Conservation (phyloP, 2,113 vertebrate genomes). For the Brachyhypopomus occidentalis region DNA sequence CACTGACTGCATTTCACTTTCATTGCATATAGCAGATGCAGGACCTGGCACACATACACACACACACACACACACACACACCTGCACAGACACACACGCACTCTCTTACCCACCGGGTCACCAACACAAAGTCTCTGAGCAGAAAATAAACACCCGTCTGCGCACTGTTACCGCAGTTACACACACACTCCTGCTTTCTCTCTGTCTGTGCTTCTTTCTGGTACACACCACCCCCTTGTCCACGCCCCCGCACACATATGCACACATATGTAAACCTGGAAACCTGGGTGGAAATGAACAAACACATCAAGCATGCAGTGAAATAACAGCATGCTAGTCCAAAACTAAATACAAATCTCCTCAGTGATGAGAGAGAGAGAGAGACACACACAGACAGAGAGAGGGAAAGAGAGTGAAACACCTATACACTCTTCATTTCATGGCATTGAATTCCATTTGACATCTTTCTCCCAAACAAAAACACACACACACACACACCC, state of each 20-base stretch:
- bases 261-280: background rate
- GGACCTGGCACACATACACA: slow-evolving; percentile 4
- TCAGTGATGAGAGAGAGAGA: no score
- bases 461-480: background rate
- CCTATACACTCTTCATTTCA: background rate
- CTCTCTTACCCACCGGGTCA: background rate
- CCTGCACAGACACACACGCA: slow-evolving; percentile 3
- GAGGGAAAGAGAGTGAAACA: background rate
- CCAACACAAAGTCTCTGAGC: no score
- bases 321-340: slow-evolving; percentile 15
- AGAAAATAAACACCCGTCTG: no score
- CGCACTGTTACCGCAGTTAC: background rate
- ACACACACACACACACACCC: background rate
- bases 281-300: slow-evolving; percentile 7
- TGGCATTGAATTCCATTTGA: slow-evolving; percentile 11
- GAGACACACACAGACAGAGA: background rate
- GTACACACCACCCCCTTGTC: background rate
- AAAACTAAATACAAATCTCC: background rate
- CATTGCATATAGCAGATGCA: slow-evolving; percentile 18
- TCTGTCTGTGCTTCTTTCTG: no score
- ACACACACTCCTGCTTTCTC: no score
- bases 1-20: slow-evolving; percentile 15
- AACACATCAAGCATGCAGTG: slow-evolving; percentile 20
- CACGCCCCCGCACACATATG: no score
- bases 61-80: slow-evolving; percentile 30